Base-by-base conservation (phyloP, 2,888 invertebrate genomes). In the Brachyopa scutellaris region DNA sequence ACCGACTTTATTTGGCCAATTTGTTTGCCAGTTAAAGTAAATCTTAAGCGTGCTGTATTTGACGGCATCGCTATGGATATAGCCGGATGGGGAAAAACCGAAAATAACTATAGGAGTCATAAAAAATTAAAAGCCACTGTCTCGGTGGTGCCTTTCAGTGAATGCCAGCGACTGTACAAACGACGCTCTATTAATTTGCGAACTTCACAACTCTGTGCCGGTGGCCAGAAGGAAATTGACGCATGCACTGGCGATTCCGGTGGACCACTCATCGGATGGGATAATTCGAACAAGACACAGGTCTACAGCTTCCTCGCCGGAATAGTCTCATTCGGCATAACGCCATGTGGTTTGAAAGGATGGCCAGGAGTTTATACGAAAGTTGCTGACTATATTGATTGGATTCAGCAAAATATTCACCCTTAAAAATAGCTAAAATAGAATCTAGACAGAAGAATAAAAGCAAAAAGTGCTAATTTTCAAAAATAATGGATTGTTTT, bases 51-150 rank as follows among this genome's bases (percentile, higher is more conserved):
- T 0, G 88, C 90, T 31, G 13, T 3, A 0, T 92, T 90, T 57
- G 91, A 87, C 53, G 91, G 91, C 0, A 85, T 90, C 19, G 90
- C 90, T 8, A 87, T 93, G 79, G 90, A 89, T 53, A 93, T 93
- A 0, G 93, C 93, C 9, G 94, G 94, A 7, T 94, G 94, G 94
- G 94, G 94, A 6, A 93, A 91, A 87, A 93, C 93, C 85, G 89
- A 84, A 6, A n/a, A n/a, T n/a, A 72, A 82, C 0, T 86, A 87
- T 13, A 80, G 85, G 11, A 89, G 88, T 61, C 92, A 92, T 51
- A 86, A 93, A 0, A 94, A 94, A 76, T 84, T 92, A 15, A 92
- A 93, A 84, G 89, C 93, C 0, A 74, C 86, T 0, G 89, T 94
- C 8, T 92, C 92, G 2, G 90, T 93, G 0, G 90, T 92, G 11